A percentile compares a stretch with the other conserved stretches of the same genome.
These are phyloP conservation scores for Drosophila formosana DNA, from an alignment of 2,888 invertebrate genomes.

Conservation along the genomic window DNA sequence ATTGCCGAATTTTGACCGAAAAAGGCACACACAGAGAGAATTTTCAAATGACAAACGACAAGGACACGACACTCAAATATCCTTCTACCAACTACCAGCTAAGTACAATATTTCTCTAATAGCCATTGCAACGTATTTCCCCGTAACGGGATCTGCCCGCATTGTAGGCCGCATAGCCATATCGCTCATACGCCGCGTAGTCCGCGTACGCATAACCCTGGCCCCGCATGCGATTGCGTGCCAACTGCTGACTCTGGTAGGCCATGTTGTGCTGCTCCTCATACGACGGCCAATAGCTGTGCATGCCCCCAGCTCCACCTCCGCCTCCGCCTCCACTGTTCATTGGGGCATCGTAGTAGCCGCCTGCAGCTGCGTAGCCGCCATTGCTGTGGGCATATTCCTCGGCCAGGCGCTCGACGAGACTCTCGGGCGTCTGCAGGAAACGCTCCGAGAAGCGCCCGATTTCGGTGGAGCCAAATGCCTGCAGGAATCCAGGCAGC, in stretches of 20 bases:
- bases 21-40: conserved; percentile 82
- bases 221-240: conserved; percentile 55
- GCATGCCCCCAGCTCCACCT: conserved; percentile 18
- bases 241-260: conserved; percentile 30
- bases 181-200: conserved; percentile 71
- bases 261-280: conserved; percentile 50
- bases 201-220: conserved; percentile 59
- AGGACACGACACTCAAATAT: conserved; percentile 41
- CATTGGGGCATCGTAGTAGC: conserved; percentile 36
- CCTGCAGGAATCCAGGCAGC: conserved; percentile 93
- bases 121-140: conserved; percentile 80
- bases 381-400: conserved; percentile 43
- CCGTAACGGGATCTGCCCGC: conserved; percentile 63
- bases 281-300: conserved; percentile 55
- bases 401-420: conserved; percentile 67
- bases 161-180: conserved; percentile 61
- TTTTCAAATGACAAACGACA: conserved; percentile 73
- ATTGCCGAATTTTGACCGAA: conserved; percentile 79
- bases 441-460: conserved; percentile 93
- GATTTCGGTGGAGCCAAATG: conserved; percentile 94
- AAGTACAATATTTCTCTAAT: conserved; percentile 42
- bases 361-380: not conserved
- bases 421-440: conserved; percentile 78
- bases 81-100: not conserved
- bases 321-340: conserved; percentile 18